These are phyloP conservation scores for Andrena hattorfiana DNA, from an alignment of 2,888 invertebrate genomes.

Conservation along the genomic window DNA sequence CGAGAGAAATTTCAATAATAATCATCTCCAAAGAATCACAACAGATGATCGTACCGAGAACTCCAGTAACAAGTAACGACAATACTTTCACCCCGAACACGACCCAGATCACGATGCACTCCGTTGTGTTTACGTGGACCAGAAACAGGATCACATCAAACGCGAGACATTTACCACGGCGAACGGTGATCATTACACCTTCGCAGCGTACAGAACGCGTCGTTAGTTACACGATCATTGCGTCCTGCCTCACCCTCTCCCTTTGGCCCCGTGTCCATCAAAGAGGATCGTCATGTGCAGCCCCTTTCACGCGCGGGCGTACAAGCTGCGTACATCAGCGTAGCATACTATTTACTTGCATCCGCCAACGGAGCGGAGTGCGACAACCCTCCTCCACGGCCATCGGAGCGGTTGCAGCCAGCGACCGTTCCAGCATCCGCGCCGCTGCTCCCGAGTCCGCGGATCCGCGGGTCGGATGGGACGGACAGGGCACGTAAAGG, in stretches of 20 bases:
- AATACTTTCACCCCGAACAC: not conserved
- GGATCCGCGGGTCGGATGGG: not conserved
- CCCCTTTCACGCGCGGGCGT: constrained; percentile 21
- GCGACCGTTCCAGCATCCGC: constrained; percentile 17
- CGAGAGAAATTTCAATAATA: too few species aligned
- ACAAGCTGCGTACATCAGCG: constrained; percentile 16
- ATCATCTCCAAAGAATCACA: too few species aligned
- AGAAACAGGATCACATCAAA: not conserved
- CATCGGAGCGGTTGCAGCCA: constrained; percentile 30
- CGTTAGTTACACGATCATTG: constrained; percentile 19
- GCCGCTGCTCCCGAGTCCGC: constrained; percentile 1
- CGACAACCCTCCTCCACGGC: constrained; percentile 52
- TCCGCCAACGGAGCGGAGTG: constrained; percentile 32
- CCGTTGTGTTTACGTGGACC: not conserved
- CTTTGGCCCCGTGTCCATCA: not conserved
- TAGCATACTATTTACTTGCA: constrained; percentile 47
- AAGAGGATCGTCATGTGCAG: constrained; percentile 34
- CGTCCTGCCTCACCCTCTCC: not conserved
- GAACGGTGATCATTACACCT: not conserved
- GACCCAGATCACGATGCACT: constrained; percentile 1
- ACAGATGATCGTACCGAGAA: too few species aligned
- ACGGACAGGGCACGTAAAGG: not conserved
- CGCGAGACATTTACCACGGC: not conserved
- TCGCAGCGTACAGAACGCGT: not conserved
- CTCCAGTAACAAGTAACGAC: not conserved